Evolutionary conservation across 2,113 vertebrate genomes (phyloP).

Genomic region (Raphicerus campestris): DNA sequence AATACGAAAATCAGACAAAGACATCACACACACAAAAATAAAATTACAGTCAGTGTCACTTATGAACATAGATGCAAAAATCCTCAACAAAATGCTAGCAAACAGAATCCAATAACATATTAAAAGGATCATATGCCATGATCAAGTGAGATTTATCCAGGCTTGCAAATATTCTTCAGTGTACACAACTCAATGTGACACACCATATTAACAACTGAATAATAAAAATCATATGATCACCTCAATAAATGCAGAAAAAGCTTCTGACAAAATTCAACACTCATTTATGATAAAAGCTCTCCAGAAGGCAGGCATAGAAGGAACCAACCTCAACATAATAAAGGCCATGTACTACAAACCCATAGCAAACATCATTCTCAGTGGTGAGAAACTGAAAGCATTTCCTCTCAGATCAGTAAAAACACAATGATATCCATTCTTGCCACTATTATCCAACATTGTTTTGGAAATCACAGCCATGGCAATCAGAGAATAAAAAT

Average conservation of each 20-base stretch:
- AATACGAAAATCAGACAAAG: not conserved
- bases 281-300: not conserved
- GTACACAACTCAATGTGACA: not conserved
- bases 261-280: not conserved
- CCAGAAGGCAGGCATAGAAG: not conserved
- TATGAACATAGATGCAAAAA: not conserved
- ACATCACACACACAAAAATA: not conserved
- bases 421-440: not conserved
- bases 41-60: not conserved
- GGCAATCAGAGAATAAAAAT: not conserved
- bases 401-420: not conserved
- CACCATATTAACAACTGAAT: not conserved
- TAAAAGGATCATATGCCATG: not conserved
- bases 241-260: not conserved
- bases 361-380: not conserved
- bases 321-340: not conserved
- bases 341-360: not conserved
- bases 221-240: not conserved
- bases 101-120: not conserved
- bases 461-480: not conserved
- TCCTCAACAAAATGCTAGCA: not conserved
- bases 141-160: not conserved
- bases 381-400: not conserved
- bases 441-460: not conserved
- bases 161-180: not conserved